Conservation (phyloP, 2,888 invertebrate genomes). For the Tenthredo amoena region DNA sequence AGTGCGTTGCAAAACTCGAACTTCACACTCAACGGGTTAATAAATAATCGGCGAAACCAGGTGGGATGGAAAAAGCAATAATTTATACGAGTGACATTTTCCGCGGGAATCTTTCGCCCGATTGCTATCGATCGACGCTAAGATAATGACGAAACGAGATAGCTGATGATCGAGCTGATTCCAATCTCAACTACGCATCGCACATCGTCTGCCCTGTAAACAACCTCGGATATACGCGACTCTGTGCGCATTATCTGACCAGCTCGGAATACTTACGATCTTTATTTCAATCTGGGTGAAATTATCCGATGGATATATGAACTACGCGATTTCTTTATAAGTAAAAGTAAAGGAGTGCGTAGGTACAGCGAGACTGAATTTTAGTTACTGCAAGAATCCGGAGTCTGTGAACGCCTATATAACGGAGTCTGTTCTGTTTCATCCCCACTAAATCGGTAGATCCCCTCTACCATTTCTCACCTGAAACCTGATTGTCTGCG, state of each 20-base stretch:
- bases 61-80: neutral
- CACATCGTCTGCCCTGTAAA: neutral
- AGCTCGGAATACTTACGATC: neutral
- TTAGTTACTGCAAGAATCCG: slow-evolving; percentile 66
- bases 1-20: neutral
- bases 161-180: neutral
- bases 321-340: neutral
- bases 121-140: neutral
- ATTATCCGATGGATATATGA: neutral
- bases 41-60: neutral
- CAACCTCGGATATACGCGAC: neutral
- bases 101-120: neutral
- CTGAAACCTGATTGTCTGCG: slow-evolving; percentile 24
- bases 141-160: neutral
- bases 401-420: slow-evolving; percentile 67
- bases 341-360: neutral
- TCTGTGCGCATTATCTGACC: neutral
- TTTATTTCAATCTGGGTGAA: neutral
- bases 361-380: neutral
- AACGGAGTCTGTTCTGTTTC: neutral
- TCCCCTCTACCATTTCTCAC: slow-evolving; percentile 7
- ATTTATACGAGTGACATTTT: neutral
- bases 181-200: neutral
- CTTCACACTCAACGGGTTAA: neutral
- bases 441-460: slow-evolving; percentile 20